Percentiles rank a stretch among this genome's conserved stretches.
Conservation (phyloP, 2,113 vertebrate genomes). For the Myrmecobius fasciatus region DNA sequence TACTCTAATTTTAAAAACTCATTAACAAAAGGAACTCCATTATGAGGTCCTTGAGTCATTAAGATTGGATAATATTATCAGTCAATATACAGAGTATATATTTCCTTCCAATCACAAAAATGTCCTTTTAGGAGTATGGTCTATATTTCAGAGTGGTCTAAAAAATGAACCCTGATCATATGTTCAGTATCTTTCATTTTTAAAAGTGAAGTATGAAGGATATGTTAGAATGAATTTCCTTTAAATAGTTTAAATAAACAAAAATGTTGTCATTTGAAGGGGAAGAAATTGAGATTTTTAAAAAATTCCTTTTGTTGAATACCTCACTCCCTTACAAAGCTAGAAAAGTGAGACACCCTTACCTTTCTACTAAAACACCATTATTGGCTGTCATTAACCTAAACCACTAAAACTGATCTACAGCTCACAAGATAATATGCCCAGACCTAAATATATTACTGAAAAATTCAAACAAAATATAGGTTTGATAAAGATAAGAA, state of each 20-base stretch:
- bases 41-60: neutral
- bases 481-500: conserved; percentile 61
- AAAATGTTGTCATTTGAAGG: neutral
- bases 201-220: neutral
- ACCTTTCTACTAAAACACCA: conserved; percentile 26
- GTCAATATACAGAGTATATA: neutral
- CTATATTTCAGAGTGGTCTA: neutral
- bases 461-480: conserved; percentile 54
- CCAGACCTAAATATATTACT: conserved; percentile 46
- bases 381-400: conserved; percentile 32
- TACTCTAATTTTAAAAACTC: neutral
- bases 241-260: conserved; percentile 36
- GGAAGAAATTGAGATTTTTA: neutral
- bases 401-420: conserved; percentile 19
- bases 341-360: neutral
- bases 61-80: neutral
- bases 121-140: neutral
- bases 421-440: neutral
- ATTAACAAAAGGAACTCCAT: neutral
- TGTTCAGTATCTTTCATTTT: neutral
- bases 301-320: conserved; percentile 41
- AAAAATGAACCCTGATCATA: neutral
- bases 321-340: conserved; percentile 9
- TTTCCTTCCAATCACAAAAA: neutral
- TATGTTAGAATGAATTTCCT: neutral